phyloP scores from a whole-genome alignment of 1,140 invertebrate species.

The Nephila pilipes region DNA sequence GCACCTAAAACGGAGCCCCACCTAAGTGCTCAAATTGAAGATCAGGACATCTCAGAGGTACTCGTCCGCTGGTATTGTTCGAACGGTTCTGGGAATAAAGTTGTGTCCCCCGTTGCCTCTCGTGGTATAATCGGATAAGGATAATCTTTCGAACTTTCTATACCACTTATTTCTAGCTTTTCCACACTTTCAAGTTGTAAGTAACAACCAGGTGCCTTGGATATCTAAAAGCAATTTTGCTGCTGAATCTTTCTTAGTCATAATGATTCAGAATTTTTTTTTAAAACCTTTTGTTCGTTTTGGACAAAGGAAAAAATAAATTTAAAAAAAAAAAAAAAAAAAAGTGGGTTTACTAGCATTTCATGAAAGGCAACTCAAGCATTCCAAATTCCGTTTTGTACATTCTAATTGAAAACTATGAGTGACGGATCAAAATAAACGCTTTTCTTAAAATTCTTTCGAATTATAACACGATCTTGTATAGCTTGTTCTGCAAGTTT shows the following conservation, averaged over 20 bases:
- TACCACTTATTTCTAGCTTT: not conserved
- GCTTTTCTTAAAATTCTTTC: too few relatives aligned
- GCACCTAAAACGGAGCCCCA: not conserved
- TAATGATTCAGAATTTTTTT: not conserved
- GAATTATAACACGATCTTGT: too few relatives aligned
- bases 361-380: too few relatives aligned
- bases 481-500: too few relatives aligned
- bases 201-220: not conserved
- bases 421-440: too few relatives aligned
- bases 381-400: too few relatives aligned
- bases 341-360: too few relatives aligned
- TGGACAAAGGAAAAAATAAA: not conserved
- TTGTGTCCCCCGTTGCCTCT: not conserved
- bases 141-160: not conserved
- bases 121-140: not conserved
- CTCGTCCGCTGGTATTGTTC: not conserved
- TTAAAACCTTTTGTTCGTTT: not conserved
- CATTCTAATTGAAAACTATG: too few relatives aligned
- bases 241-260: not conserved
- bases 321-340: too few relatives aligned
- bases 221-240: not conserved
- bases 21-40: conserved; percentile 42
- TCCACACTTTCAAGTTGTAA: not conserved
- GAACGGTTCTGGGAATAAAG: not conserved
- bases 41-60: not conserved